Evolutionary conservation across 2,113 vertebrate species (phyloP).

Genomic region (Dicaeum eximium): DNA sequence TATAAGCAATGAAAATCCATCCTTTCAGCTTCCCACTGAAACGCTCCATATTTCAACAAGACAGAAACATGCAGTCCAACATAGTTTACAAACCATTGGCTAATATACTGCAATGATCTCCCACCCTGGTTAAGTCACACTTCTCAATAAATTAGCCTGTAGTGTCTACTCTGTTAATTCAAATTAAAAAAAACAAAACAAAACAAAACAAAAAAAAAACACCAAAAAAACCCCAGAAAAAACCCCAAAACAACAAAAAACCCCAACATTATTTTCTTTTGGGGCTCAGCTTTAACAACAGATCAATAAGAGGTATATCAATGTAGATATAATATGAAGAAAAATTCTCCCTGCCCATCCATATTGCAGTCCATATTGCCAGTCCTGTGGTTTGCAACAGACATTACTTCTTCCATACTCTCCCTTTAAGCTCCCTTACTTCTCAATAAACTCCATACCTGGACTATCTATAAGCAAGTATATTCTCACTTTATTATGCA

Average conservation of each 20-base stretch:
- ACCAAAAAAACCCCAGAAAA: background rate
- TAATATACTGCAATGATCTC: background rate
- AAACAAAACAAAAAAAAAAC: no score
- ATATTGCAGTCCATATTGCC: background rate
- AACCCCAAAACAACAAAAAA: background rate
- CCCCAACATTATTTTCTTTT: background rate
- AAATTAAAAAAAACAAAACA: background rate
- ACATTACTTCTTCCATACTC: background rate
- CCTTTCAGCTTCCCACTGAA: background rate
- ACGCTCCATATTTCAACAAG: background rate
- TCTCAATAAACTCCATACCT: fast-evolving
- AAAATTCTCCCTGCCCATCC: background rate
- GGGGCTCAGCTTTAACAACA: background rate
- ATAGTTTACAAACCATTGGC: fast-evolving
- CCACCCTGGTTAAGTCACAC: background rate
- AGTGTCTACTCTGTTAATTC: background rate
- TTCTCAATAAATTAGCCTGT: background rate
- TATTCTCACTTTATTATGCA: background rate
- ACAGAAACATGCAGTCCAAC: background rate
- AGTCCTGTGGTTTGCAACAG: background rate
- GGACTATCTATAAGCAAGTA: background rate
- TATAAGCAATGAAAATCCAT: background rate
- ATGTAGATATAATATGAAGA: background rate
- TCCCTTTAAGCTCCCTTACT: background rate
- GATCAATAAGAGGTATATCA: background rate